phyloP scores from a whole-genome alignment of 2,113 vertebrate species.

The Parotia lawesii region DNA sequence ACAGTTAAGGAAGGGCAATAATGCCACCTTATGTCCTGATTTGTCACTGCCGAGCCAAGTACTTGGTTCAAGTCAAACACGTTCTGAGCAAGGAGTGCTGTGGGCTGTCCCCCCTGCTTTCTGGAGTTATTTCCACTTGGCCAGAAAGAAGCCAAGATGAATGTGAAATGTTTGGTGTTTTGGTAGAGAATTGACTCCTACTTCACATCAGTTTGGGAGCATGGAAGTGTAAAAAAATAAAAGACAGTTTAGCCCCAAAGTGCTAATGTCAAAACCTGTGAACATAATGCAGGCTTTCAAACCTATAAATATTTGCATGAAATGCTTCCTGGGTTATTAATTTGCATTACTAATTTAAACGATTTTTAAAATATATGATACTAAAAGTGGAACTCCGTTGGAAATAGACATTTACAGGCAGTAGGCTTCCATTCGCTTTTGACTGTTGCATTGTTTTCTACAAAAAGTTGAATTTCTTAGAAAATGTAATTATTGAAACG shows the following conservation, averaged over 20 bases:
- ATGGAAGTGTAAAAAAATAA: not conserved
- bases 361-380: not conserved
- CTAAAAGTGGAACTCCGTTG: not conserved
- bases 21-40: constrained; percentile 68
- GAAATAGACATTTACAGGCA: not conserved
- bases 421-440: not conserved
- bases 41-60: constrained; percentile 40
- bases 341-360: not conserved
- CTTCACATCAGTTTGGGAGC: not conserved
- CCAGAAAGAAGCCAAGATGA: not conserved
- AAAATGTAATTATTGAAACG: not conserved
- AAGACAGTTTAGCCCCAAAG: not conserved
- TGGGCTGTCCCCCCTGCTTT: not conserved
- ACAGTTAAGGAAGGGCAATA: constrained; percentile 49
- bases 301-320: not conserved
- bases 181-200: not conserved
- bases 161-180: not conserved
- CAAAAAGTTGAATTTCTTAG: not conserved
- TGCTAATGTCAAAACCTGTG: not conserved
- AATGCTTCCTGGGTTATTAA: not conserved
- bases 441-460: not conserved
- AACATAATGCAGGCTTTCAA: not conserved
- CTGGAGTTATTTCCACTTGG: not conserved
- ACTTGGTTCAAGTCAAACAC: not conserved
- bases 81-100: not conserved